Base-by-base conservation (phyloP, 1,140 invertebrate genomes). In the Coelopa frigida region DNA sequence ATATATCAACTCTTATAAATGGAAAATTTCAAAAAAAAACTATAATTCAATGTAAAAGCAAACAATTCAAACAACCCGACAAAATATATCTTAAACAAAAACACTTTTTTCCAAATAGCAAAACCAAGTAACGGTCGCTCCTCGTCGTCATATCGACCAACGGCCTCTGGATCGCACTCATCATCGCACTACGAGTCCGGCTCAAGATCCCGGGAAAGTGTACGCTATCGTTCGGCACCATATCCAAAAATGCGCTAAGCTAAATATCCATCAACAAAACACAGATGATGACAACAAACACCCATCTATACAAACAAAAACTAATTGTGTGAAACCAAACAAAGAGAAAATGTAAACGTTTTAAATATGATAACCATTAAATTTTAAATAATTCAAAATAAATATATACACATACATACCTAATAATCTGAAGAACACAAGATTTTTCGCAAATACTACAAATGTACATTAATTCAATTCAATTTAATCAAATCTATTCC, bases 41-140 rank as follows among this genome's bases (percentile, higher is more conserved):
- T 23, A n/a, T n/a, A n/a, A 29, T 29, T 10, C 41, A 49, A 42
- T 23, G 18, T 17, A 21, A 37, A 40, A 31, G 14, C n/a, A 21
- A 41, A 47, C 26, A 41, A 24, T 24, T 41, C 11, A 32, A 47
- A 32, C 41, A 49, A 42, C 29, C 21, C 15, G 29, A 21, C 26
- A 18, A 32, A 47, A 32, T 20, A 15, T 12, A 21, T 20, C 46
- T 12, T 24, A 29, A 29, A 41, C 31, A 36, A 44, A 49, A 43
- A 24, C 27, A 23, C 38, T 27, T 46, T 38, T 33, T 55, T 61
- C 44, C 51, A 67, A 66, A 61, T 67, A 66, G 63, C 63, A 52
- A 66, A 67, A 63, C 60, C 63, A 63, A 67, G 63, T 58, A 67
- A 67, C 49, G 63, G 63, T 66, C 63, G 63, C 49, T 67, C 63